These are phyloP conservation scores for Cheiracanthium punctorium DNA, from an alignment of 2,888 invertebrate genomes.

Conservation along the genomic window DNA sequence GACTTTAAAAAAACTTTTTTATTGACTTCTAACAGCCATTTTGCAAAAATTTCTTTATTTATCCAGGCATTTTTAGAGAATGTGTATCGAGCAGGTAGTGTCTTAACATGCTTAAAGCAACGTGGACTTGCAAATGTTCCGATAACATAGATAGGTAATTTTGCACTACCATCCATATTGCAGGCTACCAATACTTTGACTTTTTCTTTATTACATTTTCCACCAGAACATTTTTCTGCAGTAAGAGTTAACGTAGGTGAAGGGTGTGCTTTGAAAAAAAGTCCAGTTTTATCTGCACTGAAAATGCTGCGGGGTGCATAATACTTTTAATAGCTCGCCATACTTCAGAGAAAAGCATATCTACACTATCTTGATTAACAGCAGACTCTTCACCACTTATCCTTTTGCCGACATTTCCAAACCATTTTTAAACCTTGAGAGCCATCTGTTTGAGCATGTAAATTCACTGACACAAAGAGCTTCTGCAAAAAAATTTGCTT, in stretches of 20 bases:
- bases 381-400: constrained; percentile 4
- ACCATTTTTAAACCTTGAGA: not conserved
- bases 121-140: constrained; percentile 14
- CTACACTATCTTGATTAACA: not conserved
- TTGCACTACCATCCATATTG: constrained; percentile 19
- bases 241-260: not conserved
- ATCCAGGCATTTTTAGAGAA: constrained; percentile 11
- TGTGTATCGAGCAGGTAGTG: constrained; percentile 12
- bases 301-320: not conserved
- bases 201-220: constrained; percentile 23
- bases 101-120: constrained; percentile 11
- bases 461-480: constrained; percentile 6
- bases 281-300: not conserved
- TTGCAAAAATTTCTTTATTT: not conserved
- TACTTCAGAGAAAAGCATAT: not conserved
- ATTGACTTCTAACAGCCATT: not conserved
- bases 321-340: not conserved
- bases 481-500: not conserved
- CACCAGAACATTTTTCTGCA: constrained; percentile 4
- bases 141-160: constrained; percentile 1
- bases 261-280: not conserved
- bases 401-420: not conserved
- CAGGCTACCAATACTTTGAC: constrained; percentile 13
- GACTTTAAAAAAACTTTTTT: no score
- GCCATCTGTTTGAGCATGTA: constrained; percentile 2